These are phyloP conservation scores for Phengaris arion DNA, from an alignment of 2,888 invertebrate species.

Conservation along the genomic window DNA sequence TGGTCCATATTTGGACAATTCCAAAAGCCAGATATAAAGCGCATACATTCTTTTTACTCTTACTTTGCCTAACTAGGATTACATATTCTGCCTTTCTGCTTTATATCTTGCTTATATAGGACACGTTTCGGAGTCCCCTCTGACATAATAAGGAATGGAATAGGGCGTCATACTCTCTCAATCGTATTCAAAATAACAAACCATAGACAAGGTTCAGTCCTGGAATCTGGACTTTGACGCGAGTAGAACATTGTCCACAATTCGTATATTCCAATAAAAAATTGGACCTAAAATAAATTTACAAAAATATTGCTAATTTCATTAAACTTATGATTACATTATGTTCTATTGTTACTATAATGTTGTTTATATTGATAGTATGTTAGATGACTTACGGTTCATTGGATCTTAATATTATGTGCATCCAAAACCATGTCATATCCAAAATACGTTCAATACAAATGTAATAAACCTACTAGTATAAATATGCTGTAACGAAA, in stretches of 20 bases:
- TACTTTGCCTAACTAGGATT: slow-evolving; percentile 51
- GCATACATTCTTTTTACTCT: slow-evolving; percentile 73
- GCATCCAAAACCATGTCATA: not conserved
- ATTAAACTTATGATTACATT: not conserved
- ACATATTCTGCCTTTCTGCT: slow-evolving; percentile 55
- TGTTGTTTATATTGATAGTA: slow-evolving; percentile 16
- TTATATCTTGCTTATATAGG: slow-evolving; percentile 76
- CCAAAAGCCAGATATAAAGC: slow-evolving; percentile 79
- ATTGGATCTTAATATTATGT: not conserved
- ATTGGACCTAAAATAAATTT: slow-evolving; percentile 31
- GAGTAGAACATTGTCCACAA: slow-evolving; percentile 56
- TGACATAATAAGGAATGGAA: slow-evolving; percentile 51
- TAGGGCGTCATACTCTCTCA: slow-evolving; percentile 62
- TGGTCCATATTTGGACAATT: slow-evolving; percentile 75
- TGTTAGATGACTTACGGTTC: not conserved
- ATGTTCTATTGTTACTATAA: slow-evolving; percentile 17
- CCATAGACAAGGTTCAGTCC: slow-evolving; percentile 42
- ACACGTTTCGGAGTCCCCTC: slow-evolving; percentile 75
- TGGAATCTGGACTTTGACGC: slow-evolving; percentile 49
- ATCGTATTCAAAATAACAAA: slow-evolving; percentile 35
- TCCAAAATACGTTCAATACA: slow-evolving; percentile 18
- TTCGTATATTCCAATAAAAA: slow-evolving; percentile 38
- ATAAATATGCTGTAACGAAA: not conserved
- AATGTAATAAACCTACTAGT: not conserved
- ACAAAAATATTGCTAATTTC: slow-evolving; percentile 30